These are phyloP conservation scores for Pituophis catenifer DNA, from an alignment of 2,113 vertebrate species.

Conservation along the genomic window DNA sequence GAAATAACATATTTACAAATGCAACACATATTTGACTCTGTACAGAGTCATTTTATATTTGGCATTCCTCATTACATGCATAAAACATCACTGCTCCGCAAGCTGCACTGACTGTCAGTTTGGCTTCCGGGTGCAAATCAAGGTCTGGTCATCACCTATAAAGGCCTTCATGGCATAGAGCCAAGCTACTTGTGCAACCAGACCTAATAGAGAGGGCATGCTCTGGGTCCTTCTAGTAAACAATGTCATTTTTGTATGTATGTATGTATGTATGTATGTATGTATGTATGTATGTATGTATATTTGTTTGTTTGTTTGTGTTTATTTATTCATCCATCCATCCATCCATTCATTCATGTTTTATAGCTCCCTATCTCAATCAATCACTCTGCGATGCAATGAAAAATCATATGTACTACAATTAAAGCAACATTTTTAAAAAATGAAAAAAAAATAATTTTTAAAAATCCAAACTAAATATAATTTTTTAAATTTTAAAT, in stretches of 20 bases:
- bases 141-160: neutral
- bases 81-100: neutral
- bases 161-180: neutral
- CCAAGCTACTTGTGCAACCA: neutral
- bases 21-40: neutral
- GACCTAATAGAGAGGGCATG: neutral
- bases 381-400: neutral
- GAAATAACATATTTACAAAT: neutral
- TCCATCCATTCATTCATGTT: neutral
- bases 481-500: neutral
- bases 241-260: neutral
- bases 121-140: neutral
- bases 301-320: no score
- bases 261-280: no score
- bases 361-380: neutral
- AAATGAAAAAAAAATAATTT: fast-evolving
- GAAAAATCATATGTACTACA: neutral
- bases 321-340: no score
- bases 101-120: neutral
- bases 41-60: neutral
- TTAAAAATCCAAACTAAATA: neutral
- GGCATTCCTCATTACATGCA: neutral
- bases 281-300: no score
- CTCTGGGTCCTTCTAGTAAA: neutral
- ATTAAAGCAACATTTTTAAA: neutral